Evolutionary conservation across 1,140 invertebrate species (phyloP), one percentile per base, ranked within the genome.

Genomic region (Drosophila orena): DNA sequence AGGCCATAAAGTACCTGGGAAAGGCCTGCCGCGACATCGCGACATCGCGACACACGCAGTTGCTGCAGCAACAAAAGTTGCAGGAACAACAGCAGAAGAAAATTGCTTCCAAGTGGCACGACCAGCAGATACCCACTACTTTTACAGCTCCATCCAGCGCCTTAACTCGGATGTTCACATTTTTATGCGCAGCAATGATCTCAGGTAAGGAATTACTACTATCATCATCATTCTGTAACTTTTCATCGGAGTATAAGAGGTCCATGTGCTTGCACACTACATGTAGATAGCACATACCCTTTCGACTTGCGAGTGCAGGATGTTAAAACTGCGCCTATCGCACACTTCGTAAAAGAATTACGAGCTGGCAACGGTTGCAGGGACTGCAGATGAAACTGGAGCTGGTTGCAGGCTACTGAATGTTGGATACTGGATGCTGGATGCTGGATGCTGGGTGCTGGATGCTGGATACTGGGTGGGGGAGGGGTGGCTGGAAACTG

Each of bases 1-100:
- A 84, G 84, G 70, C 77, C 73, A 89, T 89, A 89, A 89, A 89
- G 84, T 81, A 89, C 79, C 84, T 89, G 84, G 69, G 53, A 74
- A 81, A 85, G 64, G 62, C 43, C 65, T 72, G 74, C 61, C 75
- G 50, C 70, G 76, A 47, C 73, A 76, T 50, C 75, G 50, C 70
- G 76, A 47, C 73, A 76, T 50, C 71, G 73, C 34, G 61, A 56
- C 43, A 70, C 66, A 70, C 66, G 66, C 66, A 70, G 50, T 47
- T 24, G 43, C 38, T 60, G 49, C 59, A 64, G 30, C 52, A 56
- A 22, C 52, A 43, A 27, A 24, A 57, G n/a, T 60, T 47, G 27
- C 62, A 64, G 38, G 42, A 56, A 27, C 59, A 47, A 35, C 24
- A 47, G 43, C 34, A 49, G 49, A 37, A 20, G 15, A 47, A 30